Evolutionary conservation across 2,113 vertebrate genomes (phyloP).

Genomic region (Tringa solitaria): DNA sequence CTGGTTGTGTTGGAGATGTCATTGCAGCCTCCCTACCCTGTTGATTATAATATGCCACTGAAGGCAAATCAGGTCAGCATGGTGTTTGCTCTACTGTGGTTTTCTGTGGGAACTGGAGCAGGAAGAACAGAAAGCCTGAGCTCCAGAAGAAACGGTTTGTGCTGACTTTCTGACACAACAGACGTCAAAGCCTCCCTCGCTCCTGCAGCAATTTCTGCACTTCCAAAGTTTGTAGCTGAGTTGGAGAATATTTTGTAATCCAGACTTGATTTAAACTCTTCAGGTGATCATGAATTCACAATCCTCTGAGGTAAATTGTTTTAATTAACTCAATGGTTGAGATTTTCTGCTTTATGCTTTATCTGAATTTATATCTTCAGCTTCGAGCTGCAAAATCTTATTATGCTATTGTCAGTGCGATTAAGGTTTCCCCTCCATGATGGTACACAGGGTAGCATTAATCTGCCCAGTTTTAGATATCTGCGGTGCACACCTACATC

Average conservation of each 20-base stretch:
- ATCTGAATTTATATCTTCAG: background rate
- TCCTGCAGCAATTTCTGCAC: background rate
- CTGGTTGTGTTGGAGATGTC: background rate
- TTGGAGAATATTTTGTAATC: background rate
- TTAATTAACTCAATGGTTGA: background rate
- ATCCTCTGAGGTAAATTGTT: background rate
- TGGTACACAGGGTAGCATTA: background rate
- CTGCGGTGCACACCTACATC: background rate
- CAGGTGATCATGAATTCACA: background rate
- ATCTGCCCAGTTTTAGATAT: background rate
- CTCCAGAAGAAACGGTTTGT: background rate
- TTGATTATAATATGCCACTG: background rate
- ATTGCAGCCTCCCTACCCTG: background rate
- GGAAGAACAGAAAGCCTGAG: background rate
- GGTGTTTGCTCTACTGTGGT: background rate
- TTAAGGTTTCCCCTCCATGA: background rate
- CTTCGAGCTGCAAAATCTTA: conserved; percentile 6
- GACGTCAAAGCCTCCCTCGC: accelerated
- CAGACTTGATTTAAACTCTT: background rate
- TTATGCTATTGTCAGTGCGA: conserved; percentile 14
- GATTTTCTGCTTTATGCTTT: background rate
- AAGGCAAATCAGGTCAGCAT: background rate
- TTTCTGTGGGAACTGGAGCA: background rate
- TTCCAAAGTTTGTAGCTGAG: background rate
- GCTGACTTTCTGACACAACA: background rate